Percentiles rank a stretch among this genome's conserved stretches.
Evolutionary conservation across 1,140 invertebrate genomes (phyloP).

Genomic region (Epicauta chinensis): DNA sequence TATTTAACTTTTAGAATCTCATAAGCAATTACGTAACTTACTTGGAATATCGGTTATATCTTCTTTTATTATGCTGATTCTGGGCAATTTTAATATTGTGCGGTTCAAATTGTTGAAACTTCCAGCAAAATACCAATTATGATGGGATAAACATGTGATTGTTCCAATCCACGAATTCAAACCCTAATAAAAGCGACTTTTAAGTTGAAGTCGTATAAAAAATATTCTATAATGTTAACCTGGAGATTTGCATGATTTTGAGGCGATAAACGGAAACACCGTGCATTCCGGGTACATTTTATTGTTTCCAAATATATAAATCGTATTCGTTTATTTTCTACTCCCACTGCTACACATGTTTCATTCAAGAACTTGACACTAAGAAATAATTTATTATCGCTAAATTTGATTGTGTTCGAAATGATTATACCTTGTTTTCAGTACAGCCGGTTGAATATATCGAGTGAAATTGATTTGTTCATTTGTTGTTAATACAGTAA

Average conservation of each 20-base stretch:
- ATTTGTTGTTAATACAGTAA: conserved; percentile 54
- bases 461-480: conserved; percentile 48
- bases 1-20: background rate
- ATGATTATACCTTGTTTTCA: conserved; percentile 41
- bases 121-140: conserved; percentile 57
- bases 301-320: conserved; percentile 20
- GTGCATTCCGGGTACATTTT: conserved; percentile 46
- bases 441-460: conserved; percentile 55
- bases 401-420: background rate
- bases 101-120: conserved; percentile 44
- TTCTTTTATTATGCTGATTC: conserved; percentile 23
- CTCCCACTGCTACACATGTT: too few relatives aligned
- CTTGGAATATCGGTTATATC: conserved; percentile 12
- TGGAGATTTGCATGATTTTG: too few relatives aligned
- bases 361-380: background rate
- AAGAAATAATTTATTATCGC: background rate
- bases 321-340: conserved; percentile 8
- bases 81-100: conserved; percentile 18
- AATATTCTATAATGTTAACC: too few relatives aligned
- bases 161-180: conserved; percentile 49
- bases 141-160: conserved; percentile 51
- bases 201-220: too few relatives aligned
- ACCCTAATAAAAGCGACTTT: too few relatives aligned
- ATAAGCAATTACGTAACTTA: background rate
- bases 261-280: conserved; percentile 44